phyloP scores from a whole-genome alignment of 2,888 invertebrate genomes.

The Odontomyia ornata region DNA sequence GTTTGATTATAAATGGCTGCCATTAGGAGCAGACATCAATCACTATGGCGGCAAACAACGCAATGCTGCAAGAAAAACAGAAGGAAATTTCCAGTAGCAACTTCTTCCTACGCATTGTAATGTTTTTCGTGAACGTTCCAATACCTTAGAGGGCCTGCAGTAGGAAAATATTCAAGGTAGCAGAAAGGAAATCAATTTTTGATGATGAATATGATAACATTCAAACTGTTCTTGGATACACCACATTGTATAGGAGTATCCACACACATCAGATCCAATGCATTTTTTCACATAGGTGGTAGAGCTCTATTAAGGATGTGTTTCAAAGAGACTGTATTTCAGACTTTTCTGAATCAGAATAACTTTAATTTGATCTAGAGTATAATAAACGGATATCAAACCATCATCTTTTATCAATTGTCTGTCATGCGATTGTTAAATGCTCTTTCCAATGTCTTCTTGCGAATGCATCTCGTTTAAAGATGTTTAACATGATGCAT shows the following conservation, averaged over 20 bases:
- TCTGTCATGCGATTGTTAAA: not conserved
- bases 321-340: not conserved
- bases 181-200: not conserved
- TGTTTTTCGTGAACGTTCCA: not conserved
- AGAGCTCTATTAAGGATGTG: too few species aligned
- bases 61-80: not conserved
- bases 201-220: not conserved
- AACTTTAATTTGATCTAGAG: not conserved
- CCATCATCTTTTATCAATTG: not conserved
- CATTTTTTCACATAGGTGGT: too few species aligned
- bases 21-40: constrained; percentile 38
- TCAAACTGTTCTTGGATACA: not conserved
- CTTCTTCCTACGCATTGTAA: constrained; percentile 35
- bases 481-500: not conserved
- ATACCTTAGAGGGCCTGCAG: not conserved
- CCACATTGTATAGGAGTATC: too few species aligned
- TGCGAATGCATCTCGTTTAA: not conserved
- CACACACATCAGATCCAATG: too few species aligned
- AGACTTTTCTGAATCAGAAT: not conserved
- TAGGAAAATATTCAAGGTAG: not conserved
- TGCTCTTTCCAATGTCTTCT: constrained; percentile 11
- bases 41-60: not conserved
- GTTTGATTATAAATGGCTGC: constrained; percentile 44
- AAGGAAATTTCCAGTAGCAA: constrained; percentile 32
- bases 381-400: not conserved